Base-by-base conservation (phyloP, 2,888 invertebrate species). In the Strigamia crassipes region DNA sequence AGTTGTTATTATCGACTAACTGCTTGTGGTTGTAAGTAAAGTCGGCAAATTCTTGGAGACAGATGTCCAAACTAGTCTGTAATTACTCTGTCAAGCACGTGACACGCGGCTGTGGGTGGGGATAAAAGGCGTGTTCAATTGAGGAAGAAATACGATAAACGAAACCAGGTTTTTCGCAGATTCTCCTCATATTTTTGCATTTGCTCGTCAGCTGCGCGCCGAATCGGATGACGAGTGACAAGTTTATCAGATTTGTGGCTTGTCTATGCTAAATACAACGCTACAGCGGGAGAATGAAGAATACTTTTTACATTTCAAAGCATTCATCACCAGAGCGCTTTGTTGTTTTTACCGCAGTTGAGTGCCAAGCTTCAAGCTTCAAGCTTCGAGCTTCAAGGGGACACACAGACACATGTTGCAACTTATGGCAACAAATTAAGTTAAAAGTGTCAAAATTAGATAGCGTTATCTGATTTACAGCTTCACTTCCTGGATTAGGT, bases 181-280 rank as follows among this genome's bases (percentile, higher is more conserved):
- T 66, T 66, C 61, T 66, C 61, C n/a, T 66, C 61, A 66, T 66
- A 66, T 21, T 66, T 66, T 66, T 66, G 61, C 61, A 66, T 66
- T 66, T 18, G 61, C 61, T 23, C 8, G 61, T 66, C 61, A 46
- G 0, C 46, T 13, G 46, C 13, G 46, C 15, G 61, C 3, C 21
- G 61, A 21, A 66, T 66, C 61, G 61, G 61, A 18, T 66, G 61
- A 66, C 61, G 61, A 66, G 61, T 66, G 61, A 66, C 61, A 21
- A 66, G 61, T 66, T 66, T 66, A 66, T 66, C 61, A 66, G 61
- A 66, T 66, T 66, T 18, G 61, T 66, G 15, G 46, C 61, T 66
- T 18, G 18, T 61, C 21, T 61, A 27, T n/a, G 46, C 61, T 66
- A 66, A 66, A 21, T 21, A 66, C n/a, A n/a, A n/a, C n/a, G n/a